Evolutionary conservation across 2,888 invertebrate species (phyloP), one percentile per base, ranked within the genome.

Genomic region (Morpho deidamia): DNA sequence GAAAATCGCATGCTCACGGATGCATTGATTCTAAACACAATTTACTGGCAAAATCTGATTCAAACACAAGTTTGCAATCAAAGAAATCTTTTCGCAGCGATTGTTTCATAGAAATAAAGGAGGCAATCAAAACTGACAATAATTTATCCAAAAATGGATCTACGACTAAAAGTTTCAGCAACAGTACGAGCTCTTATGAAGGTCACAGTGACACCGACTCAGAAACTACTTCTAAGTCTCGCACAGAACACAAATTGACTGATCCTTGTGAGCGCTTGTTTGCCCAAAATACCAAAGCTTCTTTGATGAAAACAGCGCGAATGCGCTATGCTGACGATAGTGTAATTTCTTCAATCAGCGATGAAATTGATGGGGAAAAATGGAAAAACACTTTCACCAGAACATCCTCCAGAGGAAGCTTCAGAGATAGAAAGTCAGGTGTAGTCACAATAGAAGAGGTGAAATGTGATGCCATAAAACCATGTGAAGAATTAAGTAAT

Each of bases 1-100:
- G 95, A 34, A 93, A 93, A 69, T 92, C 94, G 0, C 95, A 95
- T 72, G 95, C 94, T 9, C 92, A 93, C 64, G 95, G 95, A 46
- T 92, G 93, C 66, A 79, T 82, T 4, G 92, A 93, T 64, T 82
- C 89, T 48, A 81, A 83, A 63, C 81, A 83, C 53, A 79, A 84
- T 64, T 77, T 80, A 46, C 76, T 91, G 10, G 75, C 80, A 10
- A 90, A 86, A 72, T 87, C 87, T 1, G 90, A 87, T 62, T 89
- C 90, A 5, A 89, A 81, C 69, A 76, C 80, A 48, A 85, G 88
- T 62, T 68, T 90, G 4, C 88, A 87, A 60, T 87, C 89, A 4
- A 79, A 74, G 46, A 87, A 81, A 69, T 88, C 86, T 0, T 82
- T 83, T 54, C 75, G 81, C 55, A 72, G 75, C 44, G 81, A 85